Evolutionary conservation across 2,113 vertebrate species (phyloP), one percentile per base, ranked within the genome.

Genomic region (Sylvietta virens): DNA sequence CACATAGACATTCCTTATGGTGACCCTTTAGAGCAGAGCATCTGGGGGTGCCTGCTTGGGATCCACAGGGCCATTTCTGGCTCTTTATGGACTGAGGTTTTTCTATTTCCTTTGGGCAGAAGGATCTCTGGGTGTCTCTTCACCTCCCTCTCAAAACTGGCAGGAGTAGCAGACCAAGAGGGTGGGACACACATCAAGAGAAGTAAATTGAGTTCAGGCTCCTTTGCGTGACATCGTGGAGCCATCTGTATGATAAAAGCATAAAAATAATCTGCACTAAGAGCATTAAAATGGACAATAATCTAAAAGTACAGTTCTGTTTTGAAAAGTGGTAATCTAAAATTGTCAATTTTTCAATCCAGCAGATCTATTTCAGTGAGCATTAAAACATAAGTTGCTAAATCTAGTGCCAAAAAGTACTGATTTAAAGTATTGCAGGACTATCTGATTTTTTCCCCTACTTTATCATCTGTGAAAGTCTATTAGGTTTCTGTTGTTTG

Each of bases 271-370:
- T 93, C 65, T 61, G 53, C 23, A 12, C 26, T 42, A 86, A 94
- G 76, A 94, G 65, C 85, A 88, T 88, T 93, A 90, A 47, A 88
- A 88, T 76, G 82, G 57, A 37, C 81, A 87, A 28, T 72, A 90
- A 87, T 89, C 66, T 64, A n/a, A 85, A 87, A 90, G 50, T 47
- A 23, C 33, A 30, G 47, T 66, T 86, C 71, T 88, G n/a, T 73
- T 95, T 86, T 5, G 10, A 56, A 86, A 88, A 66, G 58, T 35
- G 21, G 54, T 58, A 51, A 74, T 94, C 84, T 78, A 48, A 92
- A 96, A 91, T 70, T 31, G 51, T 85, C 81, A n/a, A 2, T 51
- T 96, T 96, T 93, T 88, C 85, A 83, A 92, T 80, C 74, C 76
- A 92, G 47, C 30, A 54, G 35, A 66, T 90, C 58, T 80, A 48